Base-by-base conservation (phyloP, 2,888 invertebrate species). In the Osmoderma eremita region DNA sequence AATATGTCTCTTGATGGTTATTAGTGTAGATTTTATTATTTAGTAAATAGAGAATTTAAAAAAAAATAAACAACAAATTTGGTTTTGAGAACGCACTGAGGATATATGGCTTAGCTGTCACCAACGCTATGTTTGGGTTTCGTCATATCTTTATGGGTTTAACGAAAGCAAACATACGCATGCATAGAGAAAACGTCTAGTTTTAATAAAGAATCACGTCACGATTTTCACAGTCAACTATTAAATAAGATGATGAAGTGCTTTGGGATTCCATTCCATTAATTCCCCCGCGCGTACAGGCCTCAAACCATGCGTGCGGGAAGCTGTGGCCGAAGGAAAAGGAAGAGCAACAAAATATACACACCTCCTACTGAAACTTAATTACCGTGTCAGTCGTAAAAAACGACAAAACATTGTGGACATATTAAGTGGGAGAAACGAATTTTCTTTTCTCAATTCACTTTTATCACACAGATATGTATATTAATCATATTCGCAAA, bases 211-310 rank as follows among this genome's bases (percentile, higher is more conserved):
- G 58, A 61, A 61, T 45, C 42, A 61, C 72, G 77, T 78, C 77
- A 76, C 75, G 76, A 76, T 74, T 75, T 75, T 74, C 74, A 75
- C 74, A 71, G 71, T 71, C 71, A 71, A 74, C 77, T 77, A 78
- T 78, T 78, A 78, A 76, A 72, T 73, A 72, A 70, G 75, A 78
- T 78, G 78, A 78, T 78, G 75, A 75, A 74, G 76, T 76, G 74
- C 49, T 64, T 66, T 54, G 63, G 30, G 54, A 61, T 61, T 68
- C 58, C 65, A 61, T 62, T 68, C 65, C 67, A 69, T 67, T 70
- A 69, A 67, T 67, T 69, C 63, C 65, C 56, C 63, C 62, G 63
- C 54, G 49, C 58, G 62, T 18, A 45, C 45, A 17, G 2, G 30
- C 30, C 22, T 30, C 45, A 45, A 61, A 61, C 45, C 30, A 45